Percentiles rank a stretch among this genome's conserved stretches.
Conservation (phyloP, 2,797 vertebrate species). For the Notoglanidium macrostoma region DNA sequence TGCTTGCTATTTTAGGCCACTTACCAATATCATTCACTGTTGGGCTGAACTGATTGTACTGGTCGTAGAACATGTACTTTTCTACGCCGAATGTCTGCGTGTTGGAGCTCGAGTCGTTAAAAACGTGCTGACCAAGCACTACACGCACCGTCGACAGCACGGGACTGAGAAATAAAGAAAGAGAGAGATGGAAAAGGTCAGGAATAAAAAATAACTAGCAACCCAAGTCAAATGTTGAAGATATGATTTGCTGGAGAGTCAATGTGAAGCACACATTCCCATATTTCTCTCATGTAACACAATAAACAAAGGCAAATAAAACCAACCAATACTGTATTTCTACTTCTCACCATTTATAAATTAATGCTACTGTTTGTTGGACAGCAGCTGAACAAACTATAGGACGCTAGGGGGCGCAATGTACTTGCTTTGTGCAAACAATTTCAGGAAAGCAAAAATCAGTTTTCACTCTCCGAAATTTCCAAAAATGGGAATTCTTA, state of each 20-base stretch:
- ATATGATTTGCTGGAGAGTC: neutral
- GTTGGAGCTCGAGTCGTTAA: slow-evolving; percentile 81
- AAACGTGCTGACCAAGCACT: slow-evolving; percentile 89
- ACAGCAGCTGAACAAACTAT: neutral
- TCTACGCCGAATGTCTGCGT: slow-evolving; percentile 84
- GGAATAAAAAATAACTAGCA: neutral
- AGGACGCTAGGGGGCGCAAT: neutral
- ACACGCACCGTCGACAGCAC: slow-evolving; percentile 77
- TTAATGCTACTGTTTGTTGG: neutral
- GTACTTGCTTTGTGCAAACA: neutral
- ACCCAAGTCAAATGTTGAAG: neutral
- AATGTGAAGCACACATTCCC: neutral
- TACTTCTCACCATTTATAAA: neutral
- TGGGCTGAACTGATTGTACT: slow-evolving; percentile 84
- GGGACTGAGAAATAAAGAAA: slow-evolving; percentile 73
- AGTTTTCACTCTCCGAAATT: neutral
- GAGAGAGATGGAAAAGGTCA: slow-evolving; percentile 5
- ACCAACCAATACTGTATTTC: neutral
- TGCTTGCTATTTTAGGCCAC: slow-evolving; percentile 46
- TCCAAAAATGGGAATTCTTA: neutral
- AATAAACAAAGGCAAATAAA: neutral
- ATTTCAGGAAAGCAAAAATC: neutral
- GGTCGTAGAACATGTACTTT: slow-evolving; percentile 80
- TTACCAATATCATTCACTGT: slow-evolving; percentile 92
- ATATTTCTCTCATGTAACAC: neutral